Conservation (phyloP, 2,113 vertebrate species). For the Gopherus evgoodei region DNA sequence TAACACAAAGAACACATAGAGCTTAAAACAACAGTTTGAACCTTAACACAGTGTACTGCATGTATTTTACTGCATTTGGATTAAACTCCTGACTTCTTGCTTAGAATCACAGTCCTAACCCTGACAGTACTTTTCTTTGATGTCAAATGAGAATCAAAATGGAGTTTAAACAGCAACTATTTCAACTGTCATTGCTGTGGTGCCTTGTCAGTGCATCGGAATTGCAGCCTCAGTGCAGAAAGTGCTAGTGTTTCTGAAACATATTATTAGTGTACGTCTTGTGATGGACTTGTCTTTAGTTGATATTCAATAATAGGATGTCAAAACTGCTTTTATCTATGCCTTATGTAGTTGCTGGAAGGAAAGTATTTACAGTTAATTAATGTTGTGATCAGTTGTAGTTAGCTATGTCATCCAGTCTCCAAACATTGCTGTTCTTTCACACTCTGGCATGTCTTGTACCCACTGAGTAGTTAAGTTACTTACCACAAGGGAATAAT, state of each 20-base stretch:
- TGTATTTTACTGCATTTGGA: neutral
- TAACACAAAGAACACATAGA: neutral
- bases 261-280: slow-evolving; percentile 27
- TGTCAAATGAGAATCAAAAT: slow-evolving; percentile 14
- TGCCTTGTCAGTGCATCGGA: neutral
- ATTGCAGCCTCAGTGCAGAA: slow-evolving; percentile 3
- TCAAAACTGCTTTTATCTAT: slow-evolving; percentile 34
- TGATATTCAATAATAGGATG: slow-evolving; percentile 36
- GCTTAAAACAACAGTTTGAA: slow-evolving; percentile 19
- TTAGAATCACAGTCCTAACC: slow-evolving; percentile 7
- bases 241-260: slow-evolving; percentile 21
- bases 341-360: slow-evolving; percentile 17
- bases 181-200: slow-evolving; percentile 29
- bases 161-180: slow-evolving; percentile 19
- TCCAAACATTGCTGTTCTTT: neutral
- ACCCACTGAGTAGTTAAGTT: neutral
- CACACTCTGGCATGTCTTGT: neutral
- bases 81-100: slow-evolving; percentile 16
- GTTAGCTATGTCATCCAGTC: slow-evolving; percentile 23
- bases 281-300: slow-evolving; percentile 28
- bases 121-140: slow-evolving; percentile 15
- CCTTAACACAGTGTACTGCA: neutral
- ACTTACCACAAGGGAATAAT: slow-evolving; percentile 95
- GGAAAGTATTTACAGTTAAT: slow-evolving; percentile 31
- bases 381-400: neutral